Evolutionary conservation across 2,797 vertebrate genomes (phyloP).

Genomic region (Crenichthys baileyi): DNA sequence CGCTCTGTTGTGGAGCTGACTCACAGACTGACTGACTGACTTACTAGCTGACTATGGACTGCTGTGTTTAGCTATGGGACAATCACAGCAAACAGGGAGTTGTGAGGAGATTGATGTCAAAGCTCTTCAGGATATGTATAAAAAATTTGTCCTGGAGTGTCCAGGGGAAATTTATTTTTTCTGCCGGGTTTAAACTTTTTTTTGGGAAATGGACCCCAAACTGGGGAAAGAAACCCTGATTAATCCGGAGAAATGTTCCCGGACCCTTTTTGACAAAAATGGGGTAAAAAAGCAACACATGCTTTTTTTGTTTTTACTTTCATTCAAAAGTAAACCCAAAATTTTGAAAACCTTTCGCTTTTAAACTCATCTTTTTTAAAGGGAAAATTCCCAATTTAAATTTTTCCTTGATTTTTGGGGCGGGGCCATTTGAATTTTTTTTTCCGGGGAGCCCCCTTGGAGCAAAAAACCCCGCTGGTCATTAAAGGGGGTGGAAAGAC

Average conservation of each 20-base stretch:
- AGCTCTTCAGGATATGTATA: constrained; percentile 81
- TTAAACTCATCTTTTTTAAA: constrained; percentile 20
- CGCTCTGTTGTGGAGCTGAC: background rate
- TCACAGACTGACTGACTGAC: constrained; percentile 14
- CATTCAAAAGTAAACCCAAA: too few relatives aligned
- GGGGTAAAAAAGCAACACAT: constrained; percentile 68
- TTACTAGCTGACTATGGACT: constrained; percentile 29
- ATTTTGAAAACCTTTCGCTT: background rate
- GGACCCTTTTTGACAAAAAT: constrained; percentile 82
- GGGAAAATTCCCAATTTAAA: too few relatives aligned
- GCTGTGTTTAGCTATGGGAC: constrained; percentile 70
- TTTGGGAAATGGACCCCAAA: constrained; percentile 77
- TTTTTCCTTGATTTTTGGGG: too few relatives aligned
- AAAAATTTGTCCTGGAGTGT: constrained; percentile 80
- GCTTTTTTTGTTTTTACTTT: background rate
- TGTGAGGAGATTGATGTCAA: constrained; percentile 72
- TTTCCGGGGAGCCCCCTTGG: too few relatives aligned
- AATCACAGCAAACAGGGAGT: constrained; percentile 67
- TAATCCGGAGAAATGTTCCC: constrained; percentile 81
- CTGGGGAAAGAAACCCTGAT: constrained; percentile 77
- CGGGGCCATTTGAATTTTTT: too few relatives aligned
- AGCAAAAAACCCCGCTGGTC: too few relatives aligned
- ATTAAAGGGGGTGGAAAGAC: too few relatives aligned
- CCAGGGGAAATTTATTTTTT: constrained; percentile 80
- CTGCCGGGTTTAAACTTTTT: constrained; percentile 82